Evolutionary conservation across 2,888 invertebrate genomes (phyloP).

Genomic region (Pyralis farinalis): DNA sequence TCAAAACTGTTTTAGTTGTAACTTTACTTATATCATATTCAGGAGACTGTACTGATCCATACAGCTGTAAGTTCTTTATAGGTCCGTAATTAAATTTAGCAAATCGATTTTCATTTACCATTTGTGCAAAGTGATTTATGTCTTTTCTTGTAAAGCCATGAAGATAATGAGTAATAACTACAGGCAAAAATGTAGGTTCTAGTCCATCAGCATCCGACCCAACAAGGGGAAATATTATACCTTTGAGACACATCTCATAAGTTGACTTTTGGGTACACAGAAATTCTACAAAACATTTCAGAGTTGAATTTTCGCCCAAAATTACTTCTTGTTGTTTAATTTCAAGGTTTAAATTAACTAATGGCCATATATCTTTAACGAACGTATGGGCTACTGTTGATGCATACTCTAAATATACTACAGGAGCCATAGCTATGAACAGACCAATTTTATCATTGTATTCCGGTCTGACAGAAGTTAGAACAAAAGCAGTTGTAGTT

Average conservation of each 20-base stretch:
- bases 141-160: conserved; percentile 45
- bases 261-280: too few species aligned
- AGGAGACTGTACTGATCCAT: conserved; percentile 44
- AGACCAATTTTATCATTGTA: conserved; percentile 83
- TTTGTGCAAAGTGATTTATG: conserved; percentile 45
- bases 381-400: conserved; percentile 29
- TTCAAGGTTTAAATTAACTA: too few species aligned
- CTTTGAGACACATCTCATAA: too few species aligned
- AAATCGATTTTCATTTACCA: conserved; percentile 33
- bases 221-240: conserved; percentile 50
- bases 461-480: conserved; percentile 83
- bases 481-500: conserved; percentile 83
- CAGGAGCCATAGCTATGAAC: conserved; percentile 84
- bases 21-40: conserved; percentile 43
- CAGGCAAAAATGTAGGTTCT: conserved; percentile 31
- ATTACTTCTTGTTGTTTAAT: conserved; percentile 49
- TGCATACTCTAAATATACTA: conserved; percentile 36
- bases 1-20: conserved; percentile 39
- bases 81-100: conserved; percentile 58
- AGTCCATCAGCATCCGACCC: conserved; percentile 26
- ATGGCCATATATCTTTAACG: conserved; percentile 22
- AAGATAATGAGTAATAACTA: conserved; percentile 35
- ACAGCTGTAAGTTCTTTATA: conserved; percentile 36
- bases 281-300: conserved; percentile 43
- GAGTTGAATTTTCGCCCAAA: conserved; percentile 39